A percentile compares a stretch with the other conserved stretches of the same genome.
Conservation (phyloP, 2,113 vertebrate species). For the Mormoops blainvillei region DNA sequence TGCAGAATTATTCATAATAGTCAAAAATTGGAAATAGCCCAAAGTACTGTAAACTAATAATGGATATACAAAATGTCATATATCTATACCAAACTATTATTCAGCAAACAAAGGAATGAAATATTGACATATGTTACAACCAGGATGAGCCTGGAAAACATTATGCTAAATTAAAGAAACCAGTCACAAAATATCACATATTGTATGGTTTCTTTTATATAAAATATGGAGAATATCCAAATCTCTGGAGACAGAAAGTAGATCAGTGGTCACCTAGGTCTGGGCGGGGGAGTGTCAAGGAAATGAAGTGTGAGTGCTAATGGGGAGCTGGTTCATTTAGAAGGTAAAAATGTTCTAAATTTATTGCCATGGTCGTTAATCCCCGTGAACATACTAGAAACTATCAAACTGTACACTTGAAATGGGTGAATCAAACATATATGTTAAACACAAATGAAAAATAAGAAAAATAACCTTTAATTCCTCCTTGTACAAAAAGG, state of each 20-base stretch:
- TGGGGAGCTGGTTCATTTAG: neutral
- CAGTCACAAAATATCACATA: neutral
- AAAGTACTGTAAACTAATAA: neutral
- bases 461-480: neutral
- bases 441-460: neutral
- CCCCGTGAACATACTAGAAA: neutral
- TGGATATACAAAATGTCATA: neutral
- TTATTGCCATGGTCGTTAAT: neutral
- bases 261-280: neutral
- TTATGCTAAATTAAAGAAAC: neutral
- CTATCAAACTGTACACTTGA: neutral
- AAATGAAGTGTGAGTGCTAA: neutral
- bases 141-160: neutral
- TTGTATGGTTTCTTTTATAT: neutral
- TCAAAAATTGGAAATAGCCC: neutral
- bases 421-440: neutral
- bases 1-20: neutral
- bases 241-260: neutral
- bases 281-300: neutral
- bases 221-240: neutral
- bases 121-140: neutral
- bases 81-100: neutral
- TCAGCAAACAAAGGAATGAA: neutral
- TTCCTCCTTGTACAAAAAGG: neutral
- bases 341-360: neutral